A percentile compares a stretch with the other conserved stretches of the same genome.
Evolutionary conservation across 2,888 invertebrate genomes (phyloP).

Genomic region (Ptychoptera contaminata): DNA sequence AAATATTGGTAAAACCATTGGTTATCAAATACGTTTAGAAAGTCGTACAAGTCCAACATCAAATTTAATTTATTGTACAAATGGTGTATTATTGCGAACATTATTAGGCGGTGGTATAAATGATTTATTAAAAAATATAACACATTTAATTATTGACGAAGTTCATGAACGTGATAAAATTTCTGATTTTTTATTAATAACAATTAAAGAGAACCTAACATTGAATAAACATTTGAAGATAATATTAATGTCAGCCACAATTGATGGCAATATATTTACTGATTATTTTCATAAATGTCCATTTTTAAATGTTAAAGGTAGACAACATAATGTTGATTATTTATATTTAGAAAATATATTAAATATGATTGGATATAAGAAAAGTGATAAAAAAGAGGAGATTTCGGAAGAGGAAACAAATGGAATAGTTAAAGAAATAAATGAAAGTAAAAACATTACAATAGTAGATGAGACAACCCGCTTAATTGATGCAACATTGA

Average conservation of each 20-base stretch:
- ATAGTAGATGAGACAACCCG: constrained; percentile 32
- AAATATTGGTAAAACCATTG: constrained; percentile 52
- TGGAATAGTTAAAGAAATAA: constrained; percentile 4
- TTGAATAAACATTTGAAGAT: constrained; percentile 58
- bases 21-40: constrained; percentile 85
- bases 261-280: constrained; percentile 65
- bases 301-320: constrained; percentile 61
- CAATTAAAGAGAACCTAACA: constrained; percentile 57
- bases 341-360: constrained; percentile 71
- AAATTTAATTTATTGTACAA: constrained; percentile 24
- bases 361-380: constrained; percentile 36
- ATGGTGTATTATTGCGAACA: constrained; percentile 46
- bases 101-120: constrained; percentile 59
- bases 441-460: constrained; percentile 14
- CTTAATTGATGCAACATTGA: constrained; percentile 37
- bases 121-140: constrained; percentile 27
- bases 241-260: constrained; percentile 89
- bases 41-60: constrained; percentile 27
- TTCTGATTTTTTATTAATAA: constrained; percentile 82
- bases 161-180: constrained; percentile 89
- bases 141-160: constrained; percentile 86
- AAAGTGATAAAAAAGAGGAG: not conserved
- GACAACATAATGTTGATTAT: constrained; percentile 55
- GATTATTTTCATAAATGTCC: constrained; percentile 73
- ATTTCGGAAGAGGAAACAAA: constrained; percentile 14